Evolutionary conservation across 2,113 vertebrate genomes (phyloP), one percentile per base, ranked within the genome.

Genomic region (Reinhardtius hippoglossoides): DNA sequence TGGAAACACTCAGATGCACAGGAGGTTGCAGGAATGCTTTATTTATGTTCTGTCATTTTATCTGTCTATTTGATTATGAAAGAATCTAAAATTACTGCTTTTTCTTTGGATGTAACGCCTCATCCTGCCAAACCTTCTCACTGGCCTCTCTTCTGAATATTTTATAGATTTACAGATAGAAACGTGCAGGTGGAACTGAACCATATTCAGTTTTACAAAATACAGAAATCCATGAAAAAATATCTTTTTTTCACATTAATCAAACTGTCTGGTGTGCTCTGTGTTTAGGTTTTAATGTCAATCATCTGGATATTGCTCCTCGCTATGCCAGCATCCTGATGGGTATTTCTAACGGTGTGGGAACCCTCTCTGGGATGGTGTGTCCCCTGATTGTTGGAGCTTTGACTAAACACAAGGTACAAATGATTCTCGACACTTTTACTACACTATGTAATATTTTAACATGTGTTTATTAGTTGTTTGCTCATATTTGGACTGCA

Each of bases 241-340:
- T 24, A 2, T 24, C 1, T 31, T 31, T 31, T 37, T 37, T n/a
- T 52, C 10, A 40, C 7, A 44, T 24, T 14, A 16, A 74, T 56
- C 0, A 1, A 24, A 35, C 10, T 27, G 0, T 14, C 26, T 55
- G 74, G 2, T 76, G 18, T 31, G 6, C 5, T 31, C 6, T 31
- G 6, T 44, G 16, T 52, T n/a, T 46, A 99, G 98, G 98, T 80
- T 99, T 99, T 86, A 99, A 99, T 0, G 98, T 99, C 61, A 99
- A 99, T 81, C 98, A 99, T 83, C 85, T 99, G 92, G 98, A 99
- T 83, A 99, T 99, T 76, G 98, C 98, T 40, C 98, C 98, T 1
- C 96, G 98, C 44, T 99, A 99, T 0, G 98, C 98, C 87, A 99
- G 98, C 84, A 99, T 99, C 83, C 94, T 99, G 81, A 99, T 99